These are phyloP conservation scores for Penaeus vannamei DNA, from an alignment of 1,140 invertebrate genomes.

Conservation along the genomic window DNA sequence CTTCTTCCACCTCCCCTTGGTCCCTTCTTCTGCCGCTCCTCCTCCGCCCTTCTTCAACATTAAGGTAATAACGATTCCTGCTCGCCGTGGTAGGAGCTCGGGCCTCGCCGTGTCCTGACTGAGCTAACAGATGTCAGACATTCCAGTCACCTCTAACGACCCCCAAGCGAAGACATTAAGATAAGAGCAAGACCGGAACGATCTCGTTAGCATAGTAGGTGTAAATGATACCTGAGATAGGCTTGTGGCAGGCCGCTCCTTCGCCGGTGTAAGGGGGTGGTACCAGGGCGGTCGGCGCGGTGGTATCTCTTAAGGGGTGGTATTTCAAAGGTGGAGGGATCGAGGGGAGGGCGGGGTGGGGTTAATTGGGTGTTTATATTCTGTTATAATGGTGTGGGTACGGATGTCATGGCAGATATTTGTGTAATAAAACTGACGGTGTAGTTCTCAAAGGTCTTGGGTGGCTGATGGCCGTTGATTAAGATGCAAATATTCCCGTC, in stretches of 20 bases:
- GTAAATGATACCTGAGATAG: constrained; percentile 55
- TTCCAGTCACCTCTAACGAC: constrained; percentile 55
- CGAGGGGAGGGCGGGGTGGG: background rate
- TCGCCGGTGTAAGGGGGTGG: background rate
- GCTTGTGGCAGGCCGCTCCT: constrained; percentile 25
- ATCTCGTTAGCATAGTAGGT: constrained; percentile 58
- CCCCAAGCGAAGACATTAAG: constrained; percentile 57
- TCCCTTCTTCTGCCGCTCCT: background rate
- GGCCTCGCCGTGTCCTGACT: constrained; percentile 46
- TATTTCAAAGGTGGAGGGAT: too few relatives aligned
- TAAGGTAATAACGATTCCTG: too few relatives aligned
- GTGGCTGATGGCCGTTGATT: background rate
- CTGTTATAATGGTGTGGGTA: constrained; percentile 1
- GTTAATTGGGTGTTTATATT: constrained; percentile 47
- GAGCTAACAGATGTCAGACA: constrained; percentile 60
- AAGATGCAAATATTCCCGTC: constrained; percentile 1
- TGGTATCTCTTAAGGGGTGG: constrained; percentile 50
- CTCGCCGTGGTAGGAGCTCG: too few relatives aligned
- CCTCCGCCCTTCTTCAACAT: constrained; percentile 6
- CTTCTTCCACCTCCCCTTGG: too few relatives aligned
- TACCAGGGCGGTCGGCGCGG: background rate
- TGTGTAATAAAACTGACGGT: too few relatives aligned
- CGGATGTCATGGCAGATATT: background rate
- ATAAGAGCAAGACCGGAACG: constrained; percentile 57
- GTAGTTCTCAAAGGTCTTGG: background rate